Evolutionary conservation across 2,113 vertebrate genomes (phyloP), one percentile per base, ranked within the genome.

Genomic region (Strix uralensis): DNA sequence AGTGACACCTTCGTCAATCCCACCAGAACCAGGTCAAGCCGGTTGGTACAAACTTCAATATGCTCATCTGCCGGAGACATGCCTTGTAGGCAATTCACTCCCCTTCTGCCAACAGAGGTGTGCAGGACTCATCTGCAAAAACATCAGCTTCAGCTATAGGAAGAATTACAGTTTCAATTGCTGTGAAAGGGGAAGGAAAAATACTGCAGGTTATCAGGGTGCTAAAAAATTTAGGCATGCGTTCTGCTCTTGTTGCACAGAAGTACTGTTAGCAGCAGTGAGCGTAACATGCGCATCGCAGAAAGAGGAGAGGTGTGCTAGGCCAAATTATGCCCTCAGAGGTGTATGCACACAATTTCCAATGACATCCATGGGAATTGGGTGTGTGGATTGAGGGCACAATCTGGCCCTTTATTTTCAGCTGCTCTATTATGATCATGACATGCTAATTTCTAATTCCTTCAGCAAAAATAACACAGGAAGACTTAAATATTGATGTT

Each of bases 401-500:
- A 95, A 94, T 95, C 90, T 94, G 92, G 82, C 69, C 88, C 69
- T 92, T 94, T 89, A 81, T 91, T 94, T 94, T 96, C 80, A 55
- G 52, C 73, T 94, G 40, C 52, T 94, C 52, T 89, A 36, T 92
- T 96, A 81, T 65, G 86, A 94, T 91, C 49, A 18, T 84, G 73
- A 90, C 86, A 91, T 75, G 77, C 65, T 94, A 91, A 94, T 95
- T 92, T 94, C 80, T 94, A 86, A 96, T 75, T 95, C 80, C 83
- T 96, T 95, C 57, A 75, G 83, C 88, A 94, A 95, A 96, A 93
- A 90, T 93, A 96, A 96, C 88, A 88, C 73, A 94, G 59, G 80
- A 92, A 94, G n/a, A 44, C 80, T 96, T 95, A 94, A 95, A 97
- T 95, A 96, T 96, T 93, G 81, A 94, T 96, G 90, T 69, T 92